Evolutionary conservation across 2,797 vertebrate species (phyloP).

Genomic region (Odontamblyopus lacepedii): DNA sequence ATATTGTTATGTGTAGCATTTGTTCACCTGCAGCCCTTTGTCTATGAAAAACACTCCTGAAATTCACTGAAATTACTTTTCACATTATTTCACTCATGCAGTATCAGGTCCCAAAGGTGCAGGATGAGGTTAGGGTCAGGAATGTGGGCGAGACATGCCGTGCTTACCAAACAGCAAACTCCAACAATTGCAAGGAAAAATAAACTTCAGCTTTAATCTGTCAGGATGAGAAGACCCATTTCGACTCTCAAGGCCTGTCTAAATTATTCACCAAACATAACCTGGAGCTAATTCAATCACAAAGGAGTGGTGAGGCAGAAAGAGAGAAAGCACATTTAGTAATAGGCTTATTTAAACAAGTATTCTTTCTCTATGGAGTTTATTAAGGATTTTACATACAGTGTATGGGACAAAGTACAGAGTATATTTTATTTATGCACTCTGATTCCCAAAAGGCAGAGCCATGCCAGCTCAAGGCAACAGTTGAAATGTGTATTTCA

Average conservation of each 20-base stretch:
- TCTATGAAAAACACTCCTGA: neutral
- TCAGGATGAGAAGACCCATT: neutral
- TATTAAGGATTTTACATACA: neutral
- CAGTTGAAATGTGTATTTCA: neutral
- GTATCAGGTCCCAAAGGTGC: neutral
- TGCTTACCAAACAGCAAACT: neutral
- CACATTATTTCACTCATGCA: neutral
- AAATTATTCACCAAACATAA: neutral
- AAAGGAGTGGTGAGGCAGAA: neutral
- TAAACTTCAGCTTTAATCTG: neutral
- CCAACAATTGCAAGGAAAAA: neutral
- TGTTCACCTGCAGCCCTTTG: neutral
- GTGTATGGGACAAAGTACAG: neutral
- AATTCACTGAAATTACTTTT: neutral
- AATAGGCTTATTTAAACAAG: neutral
- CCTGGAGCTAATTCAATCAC: neutral
- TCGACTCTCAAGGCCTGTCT: conserved; percentile 2
- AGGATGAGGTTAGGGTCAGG: neutral
- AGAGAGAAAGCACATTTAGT: neutral
- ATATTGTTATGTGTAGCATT: neutral
- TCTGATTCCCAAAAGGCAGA: neutral
- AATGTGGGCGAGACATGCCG: neutral
- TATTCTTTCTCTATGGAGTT: neutral
- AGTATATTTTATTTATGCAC: no score
- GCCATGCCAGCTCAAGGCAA: neutral